Base-by-base conservation (phyloP, 2,797 vertebrate genomes). In the Philypnodon macrostomus region DNA sequence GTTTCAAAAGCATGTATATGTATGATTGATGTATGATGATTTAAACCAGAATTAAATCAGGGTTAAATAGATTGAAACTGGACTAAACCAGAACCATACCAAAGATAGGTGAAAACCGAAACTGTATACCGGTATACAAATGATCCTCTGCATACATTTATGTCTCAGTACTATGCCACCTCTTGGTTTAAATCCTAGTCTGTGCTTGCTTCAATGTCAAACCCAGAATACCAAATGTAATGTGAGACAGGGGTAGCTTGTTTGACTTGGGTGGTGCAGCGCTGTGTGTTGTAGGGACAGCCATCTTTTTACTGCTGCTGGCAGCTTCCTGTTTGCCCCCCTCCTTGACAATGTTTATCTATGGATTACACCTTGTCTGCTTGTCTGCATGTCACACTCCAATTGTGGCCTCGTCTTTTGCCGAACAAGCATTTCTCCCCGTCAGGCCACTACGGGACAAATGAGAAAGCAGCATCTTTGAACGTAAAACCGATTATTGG, bases 291-390 rank as follows among this genome's bases (percentile, higher is more conserved):
- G 67, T 53, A 49, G 62, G 69, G 64, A 53, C 70, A 75, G 67
- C 58, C 66, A 44, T 76, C 64, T 70, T 66, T 72, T n/a, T n/a
- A n/a, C n/a, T 76, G 58, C 66, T 73, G 50, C 49, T 47, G 61
- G 67, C 55, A 55, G 68, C 63, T 60, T 65, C 51, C 64, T 77
- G 70, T 79, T 85, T 79, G 75, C 74, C 68, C 45, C n/a, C 67
- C 75, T 80, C 70, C 80, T 81, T 81, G 75, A 80, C 79, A 63
- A 53, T 85, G 82, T 87, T 85, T 86, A 84, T 87, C 78, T 80
- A 56, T 50, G 76, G 84, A 85, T 86, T 86, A 87, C 73, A 83
- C 79, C 75, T 78, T 76, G 80, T 78, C 79, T 73, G 75, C 73
- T 71, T 69, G 79, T 79, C 79, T 83, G 73, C 58, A 75, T 77